Percentiles rank a stretch among this genome's conserved stretches.
Conservation (phyloP, 2,888 invertebrate genomes). For the Chymomyza fuscimana region DNA sequence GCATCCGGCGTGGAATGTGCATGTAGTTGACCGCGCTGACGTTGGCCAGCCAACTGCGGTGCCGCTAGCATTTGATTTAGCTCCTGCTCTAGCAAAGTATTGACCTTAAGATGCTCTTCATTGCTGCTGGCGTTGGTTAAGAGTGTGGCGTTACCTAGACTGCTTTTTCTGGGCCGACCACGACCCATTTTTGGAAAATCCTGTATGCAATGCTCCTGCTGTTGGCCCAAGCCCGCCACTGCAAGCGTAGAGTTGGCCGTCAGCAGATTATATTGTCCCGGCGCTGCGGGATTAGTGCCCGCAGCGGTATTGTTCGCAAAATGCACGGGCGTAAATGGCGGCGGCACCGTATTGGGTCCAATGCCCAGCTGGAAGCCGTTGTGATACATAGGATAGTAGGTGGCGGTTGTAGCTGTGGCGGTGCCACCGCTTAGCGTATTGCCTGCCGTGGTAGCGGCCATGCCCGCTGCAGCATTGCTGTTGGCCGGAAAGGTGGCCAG, state of each 20-base stretch:
- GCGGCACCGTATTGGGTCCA: constrained; percentile 78
- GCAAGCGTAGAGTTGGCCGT: constrained; percentile 58
- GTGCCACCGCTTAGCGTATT: constrained; percentile 42
- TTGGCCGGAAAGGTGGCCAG: constrained; percentile 76
- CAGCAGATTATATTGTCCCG: constrained; percentile 58
- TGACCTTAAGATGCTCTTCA: constrained; percentile 77
- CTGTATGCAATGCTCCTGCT: constrained; percentile 71
- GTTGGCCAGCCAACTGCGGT: constrained; percentile 61
- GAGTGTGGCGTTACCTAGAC: constrained; percentile 40
- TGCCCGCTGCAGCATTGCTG: constrained; percentile 51
- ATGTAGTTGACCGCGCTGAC: constrained; percentile 45
- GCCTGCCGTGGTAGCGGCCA: constrained; percentile 59
- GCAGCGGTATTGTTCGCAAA: constrained; percentile 69
- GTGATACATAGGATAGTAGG: constrained; percentile 79
- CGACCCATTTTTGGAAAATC: constrained; percentile 79
- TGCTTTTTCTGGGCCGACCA: constrained; percentile 78
- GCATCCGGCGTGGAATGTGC: constrained; percentile 70
- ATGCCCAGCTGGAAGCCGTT: constrained; percentile 79
- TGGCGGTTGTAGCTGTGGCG: constrained; percentile 55
- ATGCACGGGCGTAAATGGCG: constrained; percentile 79
- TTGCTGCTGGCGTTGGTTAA: constrained; percentile 4
- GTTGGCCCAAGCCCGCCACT: constrained; percentile 51
- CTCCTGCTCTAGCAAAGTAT: constrained; percentile 78
- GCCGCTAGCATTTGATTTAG: constrained; percentile 77
- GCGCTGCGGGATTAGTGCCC: constrained; percentile 33